Evolutionary conservation across 2,113 vertebrate species (phyloP), one percentile per base, ranked within the genome.

Genomic region (Epinephelus moara): DNA sequence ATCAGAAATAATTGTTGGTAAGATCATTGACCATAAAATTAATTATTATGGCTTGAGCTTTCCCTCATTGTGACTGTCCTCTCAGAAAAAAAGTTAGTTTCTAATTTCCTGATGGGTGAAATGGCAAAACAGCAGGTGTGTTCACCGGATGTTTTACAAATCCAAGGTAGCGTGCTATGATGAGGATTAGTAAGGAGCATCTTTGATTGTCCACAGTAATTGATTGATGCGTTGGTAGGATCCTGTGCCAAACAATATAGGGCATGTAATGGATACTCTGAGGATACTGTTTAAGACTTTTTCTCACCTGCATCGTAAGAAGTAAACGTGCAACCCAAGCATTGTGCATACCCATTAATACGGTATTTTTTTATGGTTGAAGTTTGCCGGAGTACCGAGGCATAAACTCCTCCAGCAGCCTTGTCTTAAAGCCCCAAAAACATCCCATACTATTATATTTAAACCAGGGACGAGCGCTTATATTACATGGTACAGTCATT

Each of bases 21-120:
- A 87, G 79, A 92, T 94, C 89, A 93, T 81, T 91, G 87, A 87
- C 91, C 92, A 92, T 92, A 91, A 94, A 91, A 94, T 93, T 77
- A 76, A 94, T 94, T 92, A 94, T 90, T 88, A 89, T 85, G 84
- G 85, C 76, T 52, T 55, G 69, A 82, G 61, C 80, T 89, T 91
- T 71, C 75, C 75, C 27, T 45, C 72, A 61, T 45, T 87, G 59
- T 85, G 75, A 78, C 74, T 70, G 53, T 84, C 74, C 70, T 86
- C 42, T 85, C n/a, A 19, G 23, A 74, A 52, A 74, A 52, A 75
- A 88, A 56, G 55, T 73, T 80, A 75, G 55, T 84, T 86, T 87
- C 55, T 78, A 30, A 81, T 91, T 92, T 90, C 68, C 66, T 85
- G 79, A 86, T 27, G 77, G 56, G 11, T 85, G 49, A 85, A 90